These are phyloP conservation scores for Argopecten irradians DNA, from an alignment of 1,140 invertebrate species.

Conservation along the genomic window DNA sequence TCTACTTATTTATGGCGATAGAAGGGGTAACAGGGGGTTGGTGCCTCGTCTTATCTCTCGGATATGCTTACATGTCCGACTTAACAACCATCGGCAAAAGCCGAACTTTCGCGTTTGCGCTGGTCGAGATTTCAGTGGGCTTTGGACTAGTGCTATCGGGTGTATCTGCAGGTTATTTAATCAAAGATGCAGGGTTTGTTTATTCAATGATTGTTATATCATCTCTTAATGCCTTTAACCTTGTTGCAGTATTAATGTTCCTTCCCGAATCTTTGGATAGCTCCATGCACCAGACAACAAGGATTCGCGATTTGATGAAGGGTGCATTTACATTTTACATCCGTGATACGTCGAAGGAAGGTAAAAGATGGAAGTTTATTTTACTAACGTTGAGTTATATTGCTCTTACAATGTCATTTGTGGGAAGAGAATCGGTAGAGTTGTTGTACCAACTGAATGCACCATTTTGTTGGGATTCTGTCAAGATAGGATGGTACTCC, in stretches of 20 bases:
- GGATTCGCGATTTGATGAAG: background rate
- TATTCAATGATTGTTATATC: conserved; percentile 32
- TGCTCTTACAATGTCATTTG: background rate
- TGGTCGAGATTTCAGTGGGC: conserved; percentile 19
- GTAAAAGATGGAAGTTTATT: conserved; percentile 32
- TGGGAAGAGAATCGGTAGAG: conserved; percentile 31
- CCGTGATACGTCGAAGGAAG: background rate
- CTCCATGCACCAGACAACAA: background rate
- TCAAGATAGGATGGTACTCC: conserved; percentile 41
- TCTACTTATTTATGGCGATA: conserved; percentile 26
- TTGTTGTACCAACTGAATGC: conserved; percentile 39
- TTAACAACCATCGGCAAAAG: conserved; percentile 30
- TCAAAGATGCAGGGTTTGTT: conserved; percentile 30
- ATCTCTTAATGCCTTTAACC: background rate
- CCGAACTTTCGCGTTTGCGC: conserved; percentile 27
- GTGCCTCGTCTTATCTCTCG: background rate
- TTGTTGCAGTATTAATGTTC: conserved; percentile 30
- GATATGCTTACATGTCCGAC: conserved; percentile 40
- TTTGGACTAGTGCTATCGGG: conserved; percentile 22
- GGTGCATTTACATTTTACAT: background rate
- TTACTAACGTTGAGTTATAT: conserved; percentile 34
- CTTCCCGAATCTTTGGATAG: conserved; percentile 39
- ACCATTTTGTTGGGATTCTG: conserved; percentile 50
- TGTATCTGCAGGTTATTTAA: conserved; percentile 42
- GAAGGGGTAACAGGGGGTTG: conserved; percentile 36